phyloP scores from a whole-genome alignment of 2,113 vertebrate genomes.

The Sylvietta virens region DNA sequence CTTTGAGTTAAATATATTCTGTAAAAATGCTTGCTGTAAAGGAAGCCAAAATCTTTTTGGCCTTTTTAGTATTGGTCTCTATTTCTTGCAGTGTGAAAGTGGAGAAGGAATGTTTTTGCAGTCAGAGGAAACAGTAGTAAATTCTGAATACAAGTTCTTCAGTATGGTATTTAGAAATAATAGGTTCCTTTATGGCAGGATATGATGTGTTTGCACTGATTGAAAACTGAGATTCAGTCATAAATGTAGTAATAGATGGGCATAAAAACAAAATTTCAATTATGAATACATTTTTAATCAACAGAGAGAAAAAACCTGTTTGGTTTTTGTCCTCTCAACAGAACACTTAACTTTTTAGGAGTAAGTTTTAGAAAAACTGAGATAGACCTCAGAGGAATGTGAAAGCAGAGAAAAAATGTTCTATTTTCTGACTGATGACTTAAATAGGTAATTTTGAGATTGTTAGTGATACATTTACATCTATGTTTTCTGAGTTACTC shows the following conservation, averaged over 20 bases:
- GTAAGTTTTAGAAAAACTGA: background rate
- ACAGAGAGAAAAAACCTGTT: background rate
- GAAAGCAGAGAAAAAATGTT: background rate
- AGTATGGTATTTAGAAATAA: background rate
- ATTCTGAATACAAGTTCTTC: background rate
- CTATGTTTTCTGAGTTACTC: background rate
- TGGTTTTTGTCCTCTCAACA: background rate
- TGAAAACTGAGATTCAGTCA: background rate
- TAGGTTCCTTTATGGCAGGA: background rate
- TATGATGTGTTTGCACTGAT: background rate
- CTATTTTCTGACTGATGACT: background rate
- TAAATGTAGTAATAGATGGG: background rate
- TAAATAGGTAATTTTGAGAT: background rate
- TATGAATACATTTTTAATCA: background rate
- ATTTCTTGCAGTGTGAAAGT: background rate
- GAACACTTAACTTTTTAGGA: background rate
- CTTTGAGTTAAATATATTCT: background rate
- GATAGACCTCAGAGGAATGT: background rate
- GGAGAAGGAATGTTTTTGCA: background rate
- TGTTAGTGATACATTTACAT: background rate
- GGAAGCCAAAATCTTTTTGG: background rate
- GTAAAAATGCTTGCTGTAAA: constrained; percentile 6
- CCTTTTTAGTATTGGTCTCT: background rate
- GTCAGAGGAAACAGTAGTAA: constrained; percentile 11
- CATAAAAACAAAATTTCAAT: background rate